Evolutionary conservation across 2,797 vertebrate genomes (phyloP), one percentile per base, ranked within the genome.

Genomic region (Myripristis jacobus): DNA sequence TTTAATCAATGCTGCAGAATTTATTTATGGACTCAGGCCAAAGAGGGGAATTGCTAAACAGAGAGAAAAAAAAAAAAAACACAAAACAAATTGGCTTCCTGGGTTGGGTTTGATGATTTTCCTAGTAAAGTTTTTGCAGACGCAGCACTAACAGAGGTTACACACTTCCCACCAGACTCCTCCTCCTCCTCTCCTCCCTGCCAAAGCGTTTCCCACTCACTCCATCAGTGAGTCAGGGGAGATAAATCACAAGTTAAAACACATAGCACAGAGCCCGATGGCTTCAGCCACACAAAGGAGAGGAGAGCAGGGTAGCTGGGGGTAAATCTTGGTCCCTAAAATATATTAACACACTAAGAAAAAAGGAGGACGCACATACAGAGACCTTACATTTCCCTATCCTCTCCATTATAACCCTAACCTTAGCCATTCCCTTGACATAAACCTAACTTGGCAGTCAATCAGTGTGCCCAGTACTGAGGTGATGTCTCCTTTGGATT

Each of bases 161-260:
- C 36, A 78, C 55, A 34, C 75, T 76, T 50, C 34, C 52, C 53
- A 44, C 36, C 36, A 71, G 38, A 38, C 70, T 44, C 65, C 5
- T 18, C n/a, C 6, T 52, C 47, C 16, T 60, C 47, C 16, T 43
- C 34, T 61, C 22, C 34, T 61, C 58, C 73, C 64, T 76, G 75
- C 66, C 60, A 80, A 71, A 80, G 69, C 69, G 50, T 77, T 79
- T 77, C 58, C 54, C 63, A 57, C 44, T 80, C 66, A 16, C 70
- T 82, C 73, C 63, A 70, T 85, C 75, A 81, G 70, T 43, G 27
- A 61, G 31, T 69, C 6, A 0, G 58, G 62, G 65, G 59, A 59
- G 52, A 89, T 84, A 72, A 83, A 86, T 86, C 80, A 70, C 66
- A 77, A 9, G 29, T 60, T 46, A 77, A 71, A 73, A 55, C 66